Base-by-base conservation (phyloP, 2,888 invertebrate genomes). In the Chrysodeixis includens region DNA sequence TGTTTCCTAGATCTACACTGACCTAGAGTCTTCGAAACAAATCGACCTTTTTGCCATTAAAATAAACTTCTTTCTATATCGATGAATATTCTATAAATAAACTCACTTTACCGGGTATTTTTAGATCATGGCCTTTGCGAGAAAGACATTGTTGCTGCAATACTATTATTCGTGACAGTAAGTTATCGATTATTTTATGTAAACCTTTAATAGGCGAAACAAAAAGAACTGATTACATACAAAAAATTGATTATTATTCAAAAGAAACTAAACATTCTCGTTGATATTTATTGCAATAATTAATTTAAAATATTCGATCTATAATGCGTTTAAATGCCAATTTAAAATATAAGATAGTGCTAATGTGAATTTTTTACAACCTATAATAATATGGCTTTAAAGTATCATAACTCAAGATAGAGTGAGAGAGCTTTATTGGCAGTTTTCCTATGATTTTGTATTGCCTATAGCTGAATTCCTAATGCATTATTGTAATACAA, bases 101-200 rank as follows among this genome's bases (percentile, higher is more conserved):
- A 72, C 66, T 35, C 60, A 76, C 61, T 57, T 65, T 49, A 61
- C 52, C 26, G n/a, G 57, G 54, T 76, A 73, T 66, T 65, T 71
- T 71, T 73, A 76, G 60, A 40, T n/a, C 44, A 52, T 56, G 61
- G 32, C 72, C 72, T 66, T 73, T 57, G 61, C 52, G 14, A 71
- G 58, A 66, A 61, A 63, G 68, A 66, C 56, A 59, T 75, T 60
- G 69, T 69, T 62, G 56, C 76, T 60, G 53, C 69, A 72, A 55
- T 55, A 30, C 57, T 52, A 65, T 72, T 76, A 66, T 62, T 67
- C 62, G 35, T 44, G 64, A 64, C 52, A 59, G 22, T 56, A 52
- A 54, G 46, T 49, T 49, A 72, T 49, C 69, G 57, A 40, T n/a
- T 62, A 49, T 20, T 74, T 57, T 69, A 30, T 54, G 20, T 59